Percentiles rank a stretch among this genome's conserved stretches.
Conservation (phyloP, 1,140 invertebrate species). For the Ceratina japonica region DNA sequence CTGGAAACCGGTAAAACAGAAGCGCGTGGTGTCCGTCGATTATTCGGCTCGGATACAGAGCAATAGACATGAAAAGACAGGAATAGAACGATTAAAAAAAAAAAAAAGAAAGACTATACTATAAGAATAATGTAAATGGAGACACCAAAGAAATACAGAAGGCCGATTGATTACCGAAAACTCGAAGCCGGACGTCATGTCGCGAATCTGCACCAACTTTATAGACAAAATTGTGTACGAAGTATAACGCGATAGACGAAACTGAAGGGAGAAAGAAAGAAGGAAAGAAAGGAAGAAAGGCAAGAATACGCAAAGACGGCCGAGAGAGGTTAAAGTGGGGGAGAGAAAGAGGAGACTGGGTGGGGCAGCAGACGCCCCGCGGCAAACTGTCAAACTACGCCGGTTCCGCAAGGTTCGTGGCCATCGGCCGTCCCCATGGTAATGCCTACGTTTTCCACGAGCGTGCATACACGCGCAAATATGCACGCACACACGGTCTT, state of each 20-base stretch:
- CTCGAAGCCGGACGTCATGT: neutral
- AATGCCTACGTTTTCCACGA: slow-evolving; percentile 60
- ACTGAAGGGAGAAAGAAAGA: slow-evolving; percentile 17
- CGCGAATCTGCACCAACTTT: neutral
- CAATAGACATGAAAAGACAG: no score
- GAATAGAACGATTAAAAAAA: no score
- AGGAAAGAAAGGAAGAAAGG: slow-evolving; percentile 20
- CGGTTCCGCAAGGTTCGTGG: slow-evolving; percentile 68
- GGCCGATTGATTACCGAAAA: neutral
- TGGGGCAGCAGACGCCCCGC: slow-evolving; percentile 77
- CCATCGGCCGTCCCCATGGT: slow-evolving; percentile 67
- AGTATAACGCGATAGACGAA: neutral
- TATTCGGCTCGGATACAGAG: no score
- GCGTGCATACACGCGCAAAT: slow-evolving; percentile 20
- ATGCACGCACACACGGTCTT: neutral
- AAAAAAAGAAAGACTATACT: no score
- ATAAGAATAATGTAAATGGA: no score
- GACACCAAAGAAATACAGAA: no score
- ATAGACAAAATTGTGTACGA: neutral
- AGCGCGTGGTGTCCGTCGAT: no score
- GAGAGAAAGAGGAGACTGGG: slow-evolving; percentile 67
- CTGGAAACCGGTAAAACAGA: no score
- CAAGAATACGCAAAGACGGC: slow-evolving; percentile 18
- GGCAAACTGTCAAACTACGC: slow-evolving; percentile 78
- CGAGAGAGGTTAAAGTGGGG: slow-evolving; percentile 42